These are phyloP conservation scores for Philaethria dido DNA, from an alignment of 2,888 invertebrate species.

Conservation along the genomic window DNA sequence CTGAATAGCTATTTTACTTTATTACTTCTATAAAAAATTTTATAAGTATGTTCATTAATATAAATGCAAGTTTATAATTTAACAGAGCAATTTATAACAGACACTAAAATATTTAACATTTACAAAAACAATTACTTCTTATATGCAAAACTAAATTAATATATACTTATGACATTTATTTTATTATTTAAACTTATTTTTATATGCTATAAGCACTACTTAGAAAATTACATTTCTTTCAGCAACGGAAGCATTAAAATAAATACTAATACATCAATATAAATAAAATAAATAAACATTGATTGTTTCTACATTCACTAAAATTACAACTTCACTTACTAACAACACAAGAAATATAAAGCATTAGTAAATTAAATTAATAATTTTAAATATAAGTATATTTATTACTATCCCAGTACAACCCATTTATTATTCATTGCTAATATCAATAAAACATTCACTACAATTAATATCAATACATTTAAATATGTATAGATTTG, in stretches of 20 bases:
- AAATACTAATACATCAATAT: too few relatives aligned
- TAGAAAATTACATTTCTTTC: neutral
- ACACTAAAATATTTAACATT: neutral
- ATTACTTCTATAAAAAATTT: slow-evolving; percentile 11
- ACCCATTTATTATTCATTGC: neutral
- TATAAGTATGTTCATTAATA: neutral
- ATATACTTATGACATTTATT: slow-evolving; percentile 5
- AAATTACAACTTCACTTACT: neutral
- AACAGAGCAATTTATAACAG: neutral
- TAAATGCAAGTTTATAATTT: neutral
- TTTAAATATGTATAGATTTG: neutral
- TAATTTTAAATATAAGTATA: neutral
- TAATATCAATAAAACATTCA: neutral
- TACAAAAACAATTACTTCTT: neutral
- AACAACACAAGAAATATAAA: neutral
- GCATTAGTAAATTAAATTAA: neutral
- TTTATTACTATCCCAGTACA: slow-evolving; percentile 11
- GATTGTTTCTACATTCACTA: neutral
- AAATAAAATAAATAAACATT: neutral
- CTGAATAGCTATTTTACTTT: slow-evolving; percentile 19
- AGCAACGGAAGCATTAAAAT: neutral
- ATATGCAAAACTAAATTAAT: neutral
- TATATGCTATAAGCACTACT: neutral
- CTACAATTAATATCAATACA: slow-evolving; percentile 1
- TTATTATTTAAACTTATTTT: neutral